phyloP scores from a whole-genome alignment of 2,797 vertebrate species.

The Onychomys leucogaster region DNA sequence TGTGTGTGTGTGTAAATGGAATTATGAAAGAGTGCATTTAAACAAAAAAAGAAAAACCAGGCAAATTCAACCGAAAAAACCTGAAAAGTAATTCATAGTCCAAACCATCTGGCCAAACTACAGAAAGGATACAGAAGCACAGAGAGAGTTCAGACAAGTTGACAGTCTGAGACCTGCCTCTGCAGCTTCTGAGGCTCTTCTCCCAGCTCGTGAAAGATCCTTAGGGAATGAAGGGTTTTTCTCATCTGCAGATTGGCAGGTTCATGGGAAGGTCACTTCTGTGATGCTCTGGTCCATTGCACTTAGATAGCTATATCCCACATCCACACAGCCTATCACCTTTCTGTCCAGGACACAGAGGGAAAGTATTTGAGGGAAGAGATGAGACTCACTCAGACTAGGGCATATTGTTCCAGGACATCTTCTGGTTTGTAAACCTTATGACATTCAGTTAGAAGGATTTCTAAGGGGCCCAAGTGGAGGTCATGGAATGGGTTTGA shows the following conservation, averaged over 20 bases:
- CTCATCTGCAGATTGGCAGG: rapidly evolving
- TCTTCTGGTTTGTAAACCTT: not conserved
- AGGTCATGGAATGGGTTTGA: not conserved
- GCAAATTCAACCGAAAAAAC: not conserved
- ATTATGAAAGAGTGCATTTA: too few species aligned
- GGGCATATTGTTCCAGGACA: rapidly evolving
- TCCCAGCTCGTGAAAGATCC: too few species aligned
- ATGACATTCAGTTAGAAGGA: slow-evolving; percentile 8
- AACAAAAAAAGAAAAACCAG: not conserved
- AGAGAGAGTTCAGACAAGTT: not conserved
- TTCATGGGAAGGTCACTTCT: too few species aligned
- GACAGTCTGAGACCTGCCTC: rapidly evolving
- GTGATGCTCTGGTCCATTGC: not conserved
- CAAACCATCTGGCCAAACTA: rapidly evolving
- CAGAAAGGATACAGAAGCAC: rapidly evolving
- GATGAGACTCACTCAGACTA: rapidly evolving
- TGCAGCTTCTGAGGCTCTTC: not conserved
- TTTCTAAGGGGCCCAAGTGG: not conserved
- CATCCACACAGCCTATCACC: rapidly evolving
- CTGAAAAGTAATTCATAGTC: not conserved
- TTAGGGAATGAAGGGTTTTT: rapidly evolving
- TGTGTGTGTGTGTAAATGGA: too few species aligned
- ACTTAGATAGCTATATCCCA: rapidly evolving
- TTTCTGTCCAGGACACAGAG: not conserved
- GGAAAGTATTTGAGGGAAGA: not conserved